Evolutionary conservation across 2,113 vertebrate genomes (phyloP).

Genomic region (Platycercus adscitus): DNA sequence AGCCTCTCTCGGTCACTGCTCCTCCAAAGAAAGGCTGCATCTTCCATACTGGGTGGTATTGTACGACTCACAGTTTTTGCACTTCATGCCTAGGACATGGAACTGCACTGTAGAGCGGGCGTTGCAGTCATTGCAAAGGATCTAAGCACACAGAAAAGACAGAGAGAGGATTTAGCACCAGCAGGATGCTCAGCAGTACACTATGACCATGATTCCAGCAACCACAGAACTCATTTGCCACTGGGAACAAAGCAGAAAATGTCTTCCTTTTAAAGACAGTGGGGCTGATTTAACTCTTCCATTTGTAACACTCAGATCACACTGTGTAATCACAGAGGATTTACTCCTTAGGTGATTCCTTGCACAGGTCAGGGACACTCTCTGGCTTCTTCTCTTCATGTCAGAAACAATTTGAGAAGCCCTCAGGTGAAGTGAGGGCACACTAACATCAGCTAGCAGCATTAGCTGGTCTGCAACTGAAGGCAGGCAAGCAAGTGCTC

Average conservation of each 20-base stretch:
- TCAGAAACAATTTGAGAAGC: not conserved
- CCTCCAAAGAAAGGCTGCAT: conserved; percentile 26
- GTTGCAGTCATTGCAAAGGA: conserved; percentile 94
- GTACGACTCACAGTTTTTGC: conserved; percentile 88
- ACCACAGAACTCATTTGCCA: not conserved
- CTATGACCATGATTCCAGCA: not conserved
- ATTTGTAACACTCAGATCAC: not conserved
- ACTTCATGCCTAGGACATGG: conserved; percentile 95
- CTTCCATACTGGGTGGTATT: conserved; percentile 90
- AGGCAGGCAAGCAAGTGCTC: not conserved
- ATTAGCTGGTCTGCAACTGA: not conserved
- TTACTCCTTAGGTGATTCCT: not conserved
- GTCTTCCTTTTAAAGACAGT: not conserved
- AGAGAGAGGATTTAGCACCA: not conserved
- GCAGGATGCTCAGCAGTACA: not conserved
- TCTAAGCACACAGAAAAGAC: conserved; percentile 66
- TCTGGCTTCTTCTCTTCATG: not conserved
- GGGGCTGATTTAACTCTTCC: not conserved
- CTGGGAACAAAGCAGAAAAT: not conserved
- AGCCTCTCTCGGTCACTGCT: conserved; percentile 16
- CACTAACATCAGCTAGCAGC: not conserved
- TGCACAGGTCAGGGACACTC: accelerated
- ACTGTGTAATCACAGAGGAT: not conserved
- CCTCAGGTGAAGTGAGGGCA: not conserved
- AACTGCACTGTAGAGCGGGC: conserved; percentile 86